Evolutionary conservation across 1,140 invertebrate genomes (phyloP).

Genomic region (Drosophila gunungcola): DNA sequence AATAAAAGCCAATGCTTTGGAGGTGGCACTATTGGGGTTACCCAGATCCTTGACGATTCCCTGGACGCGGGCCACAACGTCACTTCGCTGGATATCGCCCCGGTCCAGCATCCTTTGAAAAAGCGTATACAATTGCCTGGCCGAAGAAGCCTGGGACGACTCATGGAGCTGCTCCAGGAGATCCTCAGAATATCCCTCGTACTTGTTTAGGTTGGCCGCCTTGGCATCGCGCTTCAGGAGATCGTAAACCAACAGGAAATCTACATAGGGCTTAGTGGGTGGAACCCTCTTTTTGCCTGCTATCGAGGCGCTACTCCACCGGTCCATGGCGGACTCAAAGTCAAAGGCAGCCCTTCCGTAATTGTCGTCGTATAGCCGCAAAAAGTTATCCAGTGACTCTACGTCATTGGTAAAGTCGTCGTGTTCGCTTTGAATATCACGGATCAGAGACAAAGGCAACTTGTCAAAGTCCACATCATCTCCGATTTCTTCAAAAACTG

Average conservation of each 20-base stretch:
- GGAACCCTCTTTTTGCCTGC: slow-evolving; percentile 83
- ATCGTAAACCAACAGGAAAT: slow-evolving; percentile 82
- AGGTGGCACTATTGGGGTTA: slow-evolving; percentile 75
- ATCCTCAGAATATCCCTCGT: slow-evolving; percentile 79
- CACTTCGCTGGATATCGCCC: slow-evolving; percentile 75
- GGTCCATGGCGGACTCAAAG: slow-evolving; percentile 75
- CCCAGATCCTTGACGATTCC: slow-evolving; percentile 78
- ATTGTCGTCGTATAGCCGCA: slow-evolving; percentile 83
- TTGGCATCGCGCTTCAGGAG: slow-evolving; percentile 84
- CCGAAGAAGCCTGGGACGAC: slow-evolving; percentile 68
- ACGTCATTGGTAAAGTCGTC: slow-evolving; percentile 80
- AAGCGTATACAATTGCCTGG: slow-evolving; percentile 72
- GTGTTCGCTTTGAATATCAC: slow-evolving; percentile 76
- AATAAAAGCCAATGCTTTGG: slow-evolving; percentile 70
- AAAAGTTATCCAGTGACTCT: slow-evolving; percentile 81
- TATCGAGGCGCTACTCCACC: slow-evolving; percentile 76
- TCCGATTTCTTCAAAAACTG: slow-evolving; percentile 67
- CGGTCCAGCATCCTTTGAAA: slow-evolving; percentile 77
- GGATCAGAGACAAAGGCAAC: slow-evolving; percentile 72
- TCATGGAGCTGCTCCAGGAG: slow-evolving; percentile 69
- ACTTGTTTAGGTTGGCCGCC: slow-evolving; percentile 79
- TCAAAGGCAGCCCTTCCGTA: slow-evolving; percentile 77
- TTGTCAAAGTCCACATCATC: slow-evolving; percentile 71
- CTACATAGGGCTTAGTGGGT: slow-evolving; percentile 83
- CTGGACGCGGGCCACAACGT: slow-evolving; percentile 76